Evolutionary conservation across 2,888 invertebrate species (phyloP).

Genomic region (Therioaphis trifolii): DNA sequence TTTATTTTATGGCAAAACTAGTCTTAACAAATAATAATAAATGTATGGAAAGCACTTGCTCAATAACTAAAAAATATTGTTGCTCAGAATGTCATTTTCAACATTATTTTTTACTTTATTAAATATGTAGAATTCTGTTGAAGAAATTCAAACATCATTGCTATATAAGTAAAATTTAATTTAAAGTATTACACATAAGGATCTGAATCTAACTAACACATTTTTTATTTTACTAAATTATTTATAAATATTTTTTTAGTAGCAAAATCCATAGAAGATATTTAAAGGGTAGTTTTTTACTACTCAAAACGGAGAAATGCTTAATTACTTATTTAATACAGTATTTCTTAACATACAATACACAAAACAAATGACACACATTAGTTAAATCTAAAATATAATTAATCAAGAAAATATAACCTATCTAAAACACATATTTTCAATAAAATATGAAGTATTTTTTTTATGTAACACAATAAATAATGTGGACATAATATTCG

Average conservation of each 20-base stretch:
- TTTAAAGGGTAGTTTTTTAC: too few relatives aligned
- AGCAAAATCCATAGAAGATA: too few relatives aligned
- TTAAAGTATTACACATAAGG: too few relatives aligned
- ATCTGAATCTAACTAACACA: not conserved
- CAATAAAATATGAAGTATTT: not conserved
- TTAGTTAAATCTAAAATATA: not conserved
- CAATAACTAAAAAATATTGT: too few relatives aligned
- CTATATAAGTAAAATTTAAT: not conserved
- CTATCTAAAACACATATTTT: not conserved
- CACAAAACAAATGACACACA: not conserved
- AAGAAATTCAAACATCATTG: conserved; percentile 62
- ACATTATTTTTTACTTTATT: conserved; percentile 32
- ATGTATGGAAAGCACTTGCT: too few relatives aligned
- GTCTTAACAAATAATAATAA: too few relatives aligned
- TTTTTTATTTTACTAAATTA: too few relatives aligned
- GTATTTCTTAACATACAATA: not conserved
- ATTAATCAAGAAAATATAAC: not conserved
- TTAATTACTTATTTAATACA: not conserved
- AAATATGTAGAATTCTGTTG: conserved; percentile 50
- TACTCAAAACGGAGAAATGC: too few relatives aligned
- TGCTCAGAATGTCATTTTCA: conserved; percentile 63
- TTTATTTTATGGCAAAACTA: not conserved
- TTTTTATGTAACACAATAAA: too few relatives aligned
- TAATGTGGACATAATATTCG: not conserved
- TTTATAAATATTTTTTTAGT: too few relatives aligned